phyloP scores from a whole-genome alignment of 1,140 invertebrate genomes.

The Stegodyphus dumicola region DNA sequence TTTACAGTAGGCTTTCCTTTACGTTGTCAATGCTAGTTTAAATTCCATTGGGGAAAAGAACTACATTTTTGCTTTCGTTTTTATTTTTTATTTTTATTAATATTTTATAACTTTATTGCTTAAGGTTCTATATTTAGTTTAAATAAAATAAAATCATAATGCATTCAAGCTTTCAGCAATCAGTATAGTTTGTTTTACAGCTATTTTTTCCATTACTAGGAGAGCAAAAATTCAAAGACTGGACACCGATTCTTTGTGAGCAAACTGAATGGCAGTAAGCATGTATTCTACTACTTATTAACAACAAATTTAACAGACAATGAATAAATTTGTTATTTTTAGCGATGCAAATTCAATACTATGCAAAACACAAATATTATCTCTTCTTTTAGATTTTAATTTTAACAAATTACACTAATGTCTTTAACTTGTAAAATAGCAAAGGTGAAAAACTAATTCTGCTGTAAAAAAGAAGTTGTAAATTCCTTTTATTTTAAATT shows the following conservation, averaged over 20 bases:
- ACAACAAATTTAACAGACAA: neutral
- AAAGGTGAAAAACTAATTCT: neutral
- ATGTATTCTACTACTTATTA: neutral
- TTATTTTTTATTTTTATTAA: neutral
- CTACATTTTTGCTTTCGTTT: neutral
- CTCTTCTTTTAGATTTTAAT: no score
- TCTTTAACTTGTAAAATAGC: neutral
- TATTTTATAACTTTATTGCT: neutral
- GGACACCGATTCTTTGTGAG: conserved; percentile 56
- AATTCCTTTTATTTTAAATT: no score
- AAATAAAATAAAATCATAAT: neutral
- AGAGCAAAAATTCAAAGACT: conserved; percentile 57
- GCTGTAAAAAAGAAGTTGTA: neutral
- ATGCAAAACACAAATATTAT: neutral
- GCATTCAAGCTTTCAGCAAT: neutral
- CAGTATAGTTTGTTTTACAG: neutral
- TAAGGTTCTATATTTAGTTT: neutral
- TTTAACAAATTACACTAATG: neutral
- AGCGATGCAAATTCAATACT: neutral
- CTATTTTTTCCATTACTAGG: conserved; percentile 20
- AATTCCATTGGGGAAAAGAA: neutral
- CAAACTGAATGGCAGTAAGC: neutral
- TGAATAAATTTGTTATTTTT: neutral
- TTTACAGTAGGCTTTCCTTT: no score
- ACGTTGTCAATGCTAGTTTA: neutral